Evolutionary conservation across 2,888 invertebrate species (phyloP), one percentile per base, ranked within the genome.

Genomic region (Chouioia cunea): DNA sequence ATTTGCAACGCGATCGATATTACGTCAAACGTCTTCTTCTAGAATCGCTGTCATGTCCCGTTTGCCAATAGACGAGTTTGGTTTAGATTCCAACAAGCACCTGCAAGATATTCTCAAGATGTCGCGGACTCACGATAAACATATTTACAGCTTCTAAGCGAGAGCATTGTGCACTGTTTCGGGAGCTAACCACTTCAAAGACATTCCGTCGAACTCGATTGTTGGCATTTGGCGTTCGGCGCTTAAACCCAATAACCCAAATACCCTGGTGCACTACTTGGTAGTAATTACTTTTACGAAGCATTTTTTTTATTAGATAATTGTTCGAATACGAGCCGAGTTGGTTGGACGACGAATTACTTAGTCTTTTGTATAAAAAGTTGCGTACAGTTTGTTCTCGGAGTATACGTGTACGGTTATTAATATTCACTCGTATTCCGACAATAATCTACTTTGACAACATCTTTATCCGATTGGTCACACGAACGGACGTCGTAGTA

Each of bases 1-100:
- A 36, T 36, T 36, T 36, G 6, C 36, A 36, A 10, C 10, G 12
- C n/a, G n/a, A n/a, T n/a, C n/a, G 12, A 36, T 36, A 10, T 36
- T 68, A 58, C 46, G 54, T 71, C 59, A 23, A 62, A 56, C 48
- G n/a, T n/a, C n/a, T 60, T 67, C 73, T 85, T 84, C 6, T 76
- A 91, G 91, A 79, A 87, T 91, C 74, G 89, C 88, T 23, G 85
- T 86, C 56, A 91, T 91, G 88, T 87, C 89, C 78, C 86, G 91
- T 57, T 76, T 80, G 74, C 86, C 88, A 8, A 86, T 92, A 60
- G 90, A 92, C 76, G 83, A 80, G n/a, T 92, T 90, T 84, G 92
- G 91, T 14, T 81, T 90, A 52, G 87, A 89, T 66, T 87, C 89
- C 1, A 88, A 87, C 48, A 86, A 87, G 78, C 85, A 87, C 70